Base-by-base conservation (phyloP, 2,113 vertebrate genomes). In the Motacilla alba region DNA sequence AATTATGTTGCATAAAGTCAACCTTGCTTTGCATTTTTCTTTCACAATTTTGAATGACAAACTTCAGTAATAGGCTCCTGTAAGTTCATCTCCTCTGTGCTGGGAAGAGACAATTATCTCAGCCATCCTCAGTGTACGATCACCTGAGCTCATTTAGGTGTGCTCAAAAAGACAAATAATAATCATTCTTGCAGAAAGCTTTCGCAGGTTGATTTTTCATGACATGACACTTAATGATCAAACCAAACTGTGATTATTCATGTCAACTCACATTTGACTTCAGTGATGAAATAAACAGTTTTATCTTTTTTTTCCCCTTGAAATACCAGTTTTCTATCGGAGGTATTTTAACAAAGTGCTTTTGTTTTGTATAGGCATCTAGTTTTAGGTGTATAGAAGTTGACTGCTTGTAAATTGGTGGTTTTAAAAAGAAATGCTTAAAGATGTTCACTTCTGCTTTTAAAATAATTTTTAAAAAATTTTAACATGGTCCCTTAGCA, bases 131-230 rank as follows among this genome's bases (percentile, higher is more conserved):
- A 0, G 74, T 53, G 63, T 90, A 20, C 18, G 27, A 75, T 83
- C 88, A 89, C 88, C 94, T 90, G 77, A 15, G 80, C 88, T 97
- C 83, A 81, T 93, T 95, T 96, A 88, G 86, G 76, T 95, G 69
- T 75, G 60, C 93, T 96, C 92, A 72, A 81, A 89, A 92, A 95
- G 83, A 81, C 87, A 96, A 96, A 93, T 89, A 94, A 90, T 94
- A 81, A 94, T 94, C 83, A 84, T 88, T 95, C 83, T 92, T 88
- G 92, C 90, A 94, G 94, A 95, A 94, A 76, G 59, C 90, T 94
- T 87, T 94, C 2, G 8, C 82, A 93, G 85, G 83, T 92, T 97
- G 92, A 78, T 89, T 94, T 93, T 94, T 90, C 93, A 67, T 96
- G 94, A 92, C 88, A 22, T 84, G 90, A 90, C 22, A 43, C 92